Base-by-base conservation (phyloP, 2,888 invertebrate species). In the Leistus spinibarbis region DNA sequence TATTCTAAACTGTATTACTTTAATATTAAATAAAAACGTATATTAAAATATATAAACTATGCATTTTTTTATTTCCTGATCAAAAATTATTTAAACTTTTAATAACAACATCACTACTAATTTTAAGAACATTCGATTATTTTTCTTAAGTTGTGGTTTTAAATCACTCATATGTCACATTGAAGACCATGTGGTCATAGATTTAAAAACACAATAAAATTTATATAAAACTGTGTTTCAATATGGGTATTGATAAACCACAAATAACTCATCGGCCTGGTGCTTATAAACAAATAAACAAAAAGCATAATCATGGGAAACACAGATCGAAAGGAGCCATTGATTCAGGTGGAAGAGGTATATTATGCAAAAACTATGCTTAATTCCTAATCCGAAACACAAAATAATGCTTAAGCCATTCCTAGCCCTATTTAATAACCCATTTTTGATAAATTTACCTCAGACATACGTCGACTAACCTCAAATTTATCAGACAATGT, bases 301-400 rank as follows among this genome's bases (percentile, higher is more conserved):
- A 99, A 85, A 81, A 89, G 60, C 99, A 99, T 83, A 99, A 98
- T 87, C 93, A 93, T 78, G 95, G 96, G 3, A 90, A 93, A 78
- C 98, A 99, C 86, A 91, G 95, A 27, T 96, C 96, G 19, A 98
- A 99, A 88, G 93, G 97, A 9, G 91, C 93, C 20, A 89, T 97
- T 77, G 91, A 92, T 70, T 89, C 89, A 77, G 90, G 91, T 7
- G 88, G 89, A 3, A 95, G 95, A 92, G 97, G 97, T 95, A 88
- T 27, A 17, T 20, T 22, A 60, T 16, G 13, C 40, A 40, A 40
- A 7, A 5, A 1, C 1, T 5, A 2, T 10, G 4, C 13, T 27
- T 7, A 27, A 9, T 4, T 4, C 9, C 5, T 27, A 27, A 7
- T 60, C 9, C 2, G 19, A 20, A 60, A 16, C 16, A 54, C 16